Percentiles rank a stretch among this genome's conserved stretches.
These are phyloP conservation scores for Dipodomys merriami DNA, from an alignment of 2,113 vertebrate species.

Conservation along the genomic window DNA sequence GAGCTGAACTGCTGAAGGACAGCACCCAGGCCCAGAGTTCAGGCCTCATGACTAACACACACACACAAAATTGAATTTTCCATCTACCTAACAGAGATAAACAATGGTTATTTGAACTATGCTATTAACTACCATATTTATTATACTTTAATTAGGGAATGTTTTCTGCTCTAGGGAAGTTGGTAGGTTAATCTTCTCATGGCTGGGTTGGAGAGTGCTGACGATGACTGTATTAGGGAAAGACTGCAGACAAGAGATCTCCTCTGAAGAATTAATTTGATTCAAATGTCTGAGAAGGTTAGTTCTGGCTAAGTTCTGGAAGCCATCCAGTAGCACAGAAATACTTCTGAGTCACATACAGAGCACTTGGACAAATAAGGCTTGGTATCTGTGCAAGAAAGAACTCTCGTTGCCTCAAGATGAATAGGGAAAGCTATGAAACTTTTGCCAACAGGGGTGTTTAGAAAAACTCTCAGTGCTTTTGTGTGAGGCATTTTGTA, in stretches of 20 bases:
- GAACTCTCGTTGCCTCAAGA: constrained; percentile 78
- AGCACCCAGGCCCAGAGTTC: no score
- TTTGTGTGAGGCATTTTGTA: constrained; percentile 40
- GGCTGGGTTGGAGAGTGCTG: constrained; percentile 73
- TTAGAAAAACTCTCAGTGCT: constrained; percentile 38
- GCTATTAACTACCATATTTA: background rate
- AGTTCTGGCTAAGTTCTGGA: constrained; percentile 84
- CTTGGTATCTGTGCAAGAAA: constrained; percentile 85
- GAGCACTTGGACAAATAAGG: constrained; percentile 89
- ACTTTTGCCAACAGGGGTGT: constrained; percentile 32
- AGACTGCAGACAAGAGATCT: constrained; percentile 70
- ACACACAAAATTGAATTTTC: background rate
- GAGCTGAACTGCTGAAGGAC: no score
- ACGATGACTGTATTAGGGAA: constrained; percentile 90
- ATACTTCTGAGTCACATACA: constrained; percentile 85
- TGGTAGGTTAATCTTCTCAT: constrained; percentile 38
- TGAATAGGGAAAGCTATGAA: constrained; percentile 78
- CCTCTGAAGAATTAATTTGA: constrained; percentile 81
- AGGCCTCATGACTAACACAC: no score
- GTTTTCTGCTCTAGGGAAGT: constrained; percentile 34
- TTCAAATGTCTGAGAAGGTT: constrained; percentile 84
- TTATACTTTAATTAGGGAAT: background rate
- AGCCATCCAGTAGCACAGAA: constrained; percentile 80
- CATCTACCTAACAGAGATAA: background rate
- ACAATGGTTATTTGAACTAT: background rate